Base-by-base conservation (phyloP, 2,888 invertebrate genomes). In the Chalcosyrphus nemorum region DNA sequence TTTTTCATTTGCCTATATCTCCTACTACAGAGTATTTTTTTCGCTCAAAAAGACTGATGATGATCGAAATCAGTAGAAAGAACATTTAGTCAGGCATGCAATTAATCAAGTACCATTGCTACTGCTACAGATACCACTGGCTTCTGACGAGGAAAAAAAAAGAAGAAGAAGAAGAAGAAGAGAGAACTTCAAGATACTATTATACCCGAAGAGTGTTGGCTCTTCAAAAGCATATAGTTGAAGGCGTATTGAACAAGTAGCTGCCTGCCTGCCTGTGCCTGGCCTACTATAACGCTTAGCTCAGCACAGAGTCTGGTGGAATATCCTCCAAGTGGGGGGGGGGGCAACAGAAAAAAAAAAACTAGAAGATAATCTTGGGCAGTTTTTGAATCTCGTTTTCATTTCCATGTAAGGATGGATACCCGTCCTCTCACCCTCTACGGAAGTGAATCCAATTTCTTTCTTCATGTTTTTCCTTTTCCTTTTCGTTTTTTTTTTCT, bases 51-150 rank as follows among this genome's bases (percentile, higher is more conserved):
- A 84, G 84, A 81, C 84, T 84, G 84, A 84, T 84, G 84, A 74
- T 80, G 84, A 84, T 84, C 84, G 80, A 80, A 84, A 84, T 80
- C 74, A 84, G 84, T 84, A 70, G 80, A 84, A 80, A 81, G 84
- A 80, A 84, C 84, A 84, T 84, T 84, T 80, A 84, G 78, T 71
- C 74, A 75, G 84, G 84, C 84, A 75, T 70, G 80, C 84, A 84
- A 84, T 84, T 84, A 84, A 84, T 84, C 84, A 84, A 81, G 80
- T 81, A 59, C 75, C 80, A 80, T 71, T 81, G 38, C 61, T 54
- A 5, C 63, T 54, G 3, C 63, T 54, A 52, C 19, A 59, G 63
- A 50, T 71, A 57, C 21, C 29, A 38, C 29, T 13, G 54, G 43
- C 32, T 19, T 35, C 21, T n/a, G 11, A 1, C 6, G 29, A 1